Percentiles rank a stretch among this genome's conserved stretches.
phyloP scores from a whole-genome alignment of 2,797 vertebrate genomes.

The Microtus californicus region DNA sequence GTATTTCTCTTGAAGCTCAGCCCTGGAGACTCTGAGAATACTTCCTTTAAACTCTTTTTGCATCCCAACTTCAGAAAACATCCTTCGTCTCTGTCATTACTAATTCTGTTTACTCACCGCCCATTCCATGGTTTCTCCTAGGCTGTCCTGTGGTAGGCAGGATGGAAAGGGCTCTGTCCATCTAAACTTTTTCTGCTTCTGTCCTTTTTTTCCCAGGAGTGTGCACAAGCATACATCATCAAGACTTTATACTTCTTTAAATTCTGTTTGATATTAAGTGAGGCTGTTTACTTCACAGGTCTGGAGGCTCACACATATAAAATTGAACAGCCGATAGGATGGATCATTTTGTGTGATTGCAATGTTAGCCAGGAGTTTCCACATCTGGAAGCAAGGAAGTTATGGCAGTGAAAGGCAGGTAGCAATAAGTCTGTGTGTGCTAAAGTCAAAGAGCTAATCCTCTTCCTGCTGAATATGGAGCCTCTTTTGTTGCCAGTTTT shows the following conservation, averaged over 20 bases:
- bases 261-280: conserved; percentile 67
- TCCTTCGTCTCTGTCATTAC: not conserved
- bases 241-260: conserved; percentile 42
- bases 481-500: conserved; percentile 55
- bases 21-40: not conserved
- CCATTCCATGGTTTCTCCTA: not conserved
- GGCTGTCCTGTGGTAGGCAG: not conserved
- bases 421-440: not conserved
- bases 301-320: conserved; percentile 51
- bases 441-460: conserved; percentile 64
- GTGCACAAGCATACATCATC: conserved; percentile 18
- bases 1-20: conserved; percentile 13
- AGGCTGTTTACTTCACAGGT: conserved; percentile 31
- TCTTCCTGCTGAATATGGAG: conserved; percentile 45
- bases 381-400: not conserved
- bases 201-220: conserved; percentile 2
- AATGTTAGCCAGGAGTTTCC: conserved; percentile 21
- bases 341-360: not conserved
- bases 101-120: conserved; percentile 23
- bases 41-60: not conserved
- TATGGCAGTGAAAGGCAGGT: not conserved
- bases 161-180: not conserved
- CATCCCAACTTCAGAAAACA: conserved; percentile 29
- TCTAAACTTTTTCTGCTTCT: not conserved
- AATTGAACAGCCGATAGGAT: not conserved